Evolutionary conservation across 30 jellyfish, hydroid and myxozoan species (phyloP).

Genomic region (Aurelia sp.): DNA sequence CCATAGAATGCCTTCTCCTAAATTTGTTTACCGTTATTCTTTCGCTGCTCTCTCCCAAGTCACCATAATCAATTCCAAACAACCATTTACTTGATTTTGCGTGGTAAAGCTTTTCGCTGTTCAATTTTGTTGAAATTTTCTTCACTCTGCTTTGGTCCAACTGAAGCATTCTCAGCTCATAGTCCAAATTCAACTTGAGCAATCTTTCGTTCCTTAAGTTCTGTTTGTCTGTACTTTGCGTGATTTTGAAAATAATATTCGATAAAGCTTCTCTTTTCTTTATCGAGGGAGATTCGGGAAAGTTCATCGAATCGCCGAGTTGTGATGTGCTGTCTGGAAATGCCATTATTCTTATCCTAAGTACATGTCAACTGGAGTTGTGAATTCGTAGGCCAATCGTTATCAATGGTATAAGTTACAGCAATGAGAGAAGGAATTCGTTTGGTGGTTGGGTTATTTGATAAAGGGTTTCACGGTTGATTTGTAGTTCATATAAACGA

Average conservation of each 20-base stretch:
- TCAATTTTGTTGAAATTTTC: constrained; percentile 14
- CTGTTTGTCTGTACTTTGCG: constrained; percentile 59
- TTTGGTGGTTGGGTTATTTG: too few species aligned
- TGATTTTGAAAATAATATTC: constrained; percentile 45
- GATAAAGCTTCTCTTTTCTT: constrained; percentile 62
- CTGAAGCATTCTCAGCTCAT: constrained; percentile 38
- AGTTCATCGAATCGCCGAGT: constrained; percentile 62
- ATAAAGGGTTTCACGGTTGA: too few species aligned
- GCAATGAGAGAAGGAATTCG: too few species aligned
- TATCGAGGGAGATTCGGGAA: constrained; percentile 51
- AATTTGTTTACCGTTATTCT: too few species aligned
- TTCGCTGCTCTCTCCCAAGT: too few species aligned
- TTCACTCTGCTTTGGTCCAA: constrained; percentile 33
- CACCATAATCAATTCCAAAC: not conserved
- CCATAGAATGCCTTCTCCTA: too few species aligned
- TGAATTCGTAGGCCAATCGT: too few species aligned
- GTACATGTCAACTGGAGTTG: too few species aligned
- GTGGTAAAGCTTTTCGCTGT: constrained; percentile 33
- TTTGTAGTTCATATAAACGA: too few species aligned
- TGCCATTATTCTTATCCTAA: too few species aligned
- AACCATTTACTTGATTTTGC: constrained; percentile 21
- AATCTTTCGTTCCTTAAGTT: constrained; percentile 42
- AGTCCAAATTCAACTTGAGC: constrained; percentile 34
- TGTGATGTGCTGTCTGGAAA: not conserved
- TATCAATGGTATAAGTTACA: too few species aligned